Base-by-base conservation (phyloP, 2,888 invertebrate species). In the Formica aserva region DNA sequence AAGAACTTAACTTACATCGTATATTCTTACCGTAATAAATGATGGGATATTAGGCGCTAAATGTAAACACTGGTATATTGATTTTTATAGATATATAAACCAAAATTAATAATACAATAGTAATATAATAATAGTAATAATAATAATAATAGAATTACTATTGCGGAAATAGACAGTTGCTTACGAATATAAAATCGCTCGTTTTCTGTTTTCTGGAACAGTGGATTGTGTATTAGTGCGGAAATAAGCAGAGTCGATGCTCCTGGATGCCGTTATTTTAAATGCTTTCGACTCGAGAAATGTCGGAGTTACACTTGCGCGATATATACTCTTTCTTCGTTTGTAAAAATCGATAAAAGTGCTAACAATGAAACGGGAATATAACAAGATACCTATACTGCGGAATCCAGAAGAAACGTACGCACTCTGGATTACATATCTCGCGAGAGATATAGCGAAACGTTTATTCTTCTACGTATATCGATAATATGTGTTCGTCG, bases 41-140 rank as follows among this genome's bases (percentile, higher is more conserved):
- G 41, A 78, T 18, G 9, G 26, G 26, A 29, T 48, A 35, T 32
- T 35, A 26, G 55, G 4, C 9, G 13, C 88, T 91, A 92, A 52
- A 90, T 93, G 92, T 93, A 94, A 94, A 94, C 93, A 94, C 92
- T 93, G 92, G 92, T 94, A 93, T 94, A 94, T 94, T 94, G 90
- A 92, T 92, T 93, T 92, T 91, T 93, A 94, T 89, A 91, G 93
- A 90, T 94, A 80, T 80, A 92, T 93, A 93, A 94, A 94, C 92
- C 93, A 93, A 94, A 92, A 88, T 89, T 83, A 85, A 89, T 90
- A 88, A 89, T 90, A 91, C 86, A 90, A 89, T 90, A 88, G 86
- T 88, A 86, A 87, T 35, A 35, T 35, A 32, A 26, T 26, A 26
- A 26, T 26, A 26, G 26, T 83, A 82, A 89, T 81, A 91, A 85